Evolutionary conservation across 2,797 vertebrate species (phyloP), one percentile per base, ranked within the genome.

Genomic region (Erpetoichthys calabaricus): DNA sequence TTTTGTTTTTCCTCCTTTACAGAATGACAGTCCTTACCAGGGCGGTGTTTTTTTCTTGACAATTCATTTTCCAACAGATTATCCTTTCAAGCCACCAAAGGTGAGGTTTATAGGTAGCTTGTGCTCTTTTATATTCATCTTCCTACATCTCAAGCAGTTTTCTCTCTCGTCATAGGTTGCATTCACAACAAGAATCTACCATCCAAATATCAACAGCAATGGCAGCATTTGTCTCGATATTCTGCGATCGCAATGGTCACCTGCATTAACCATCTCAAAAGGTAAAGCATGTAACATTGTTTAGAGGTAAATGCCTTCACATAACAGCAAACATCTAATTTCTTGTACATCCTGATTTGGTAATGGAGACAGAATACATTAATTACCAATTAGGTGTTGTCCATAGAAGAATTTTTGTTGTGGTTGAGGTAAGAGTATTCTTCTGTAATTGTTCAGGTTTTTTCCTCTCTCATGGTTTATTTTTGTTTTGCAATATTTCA

Each of bases 181-280:
- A 65, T 91, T 91, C 77, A 91, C 89, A 61, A 91, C 89, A 73
- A 84, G 87, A 89, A 91, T 91, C 82, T 91, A 91, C 73, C 81
- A 89, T 70, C 81, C 80, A 62, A 88, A 87, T 75, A 86, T 90
- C 65, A 87, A 81, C 77, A 81, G 75, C 76, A 89, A 86, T 1
- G 79, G 86, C 70, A 86, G 66, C 68, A 86, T 89, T 68, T 86
- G 82, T 72, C 76, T 91, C 80, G 89, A 91, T 78, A 91, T 91
- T 78, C 86, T 91, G 71, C 83, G 88, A 80, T 91, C 89, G 75
- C 89, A 91, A 76, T 90, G 89, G 93, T 95, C 91, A 81, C 90
- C 90, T 70, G 90, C 90, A 71, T 83, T 92, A 79, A 92, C 90
- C 75, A 91, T 92, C 86, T 92, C 90, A 82, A 94, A 94, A 93